phyloP scores from a whole-genome alignment of 2,797 vertebrate genomes.

The Trachops cirrhosus region DNA sequence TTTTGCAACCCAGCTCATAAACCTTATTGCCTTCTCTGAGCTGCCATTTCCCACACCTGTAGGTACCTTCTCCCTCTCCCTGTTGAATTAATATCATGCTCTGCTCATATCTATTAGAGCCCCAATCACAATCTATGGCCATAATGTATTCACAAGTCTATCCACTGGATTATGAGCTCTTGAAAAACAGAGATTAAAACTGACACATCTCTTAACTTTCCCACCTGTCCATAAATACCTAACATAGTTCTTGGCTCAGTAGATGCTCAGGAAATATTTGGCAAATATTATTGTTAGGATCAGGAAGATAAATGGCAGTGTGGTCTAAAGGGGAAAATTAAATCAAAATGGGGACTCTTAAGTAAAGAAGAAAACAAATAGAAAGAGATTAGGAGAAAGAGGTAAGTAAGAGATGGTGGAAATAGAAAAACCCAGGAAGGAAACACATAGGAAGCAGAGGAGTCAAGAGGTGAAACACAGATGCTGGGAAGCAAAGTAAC shows the following conservation, averaged over 20 bases:
- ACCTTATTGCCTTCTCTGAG: background rate
- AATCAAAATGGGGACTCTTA: background rate
- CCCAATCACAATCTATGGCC: background rate
- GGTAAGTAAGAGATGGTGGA: background rate
- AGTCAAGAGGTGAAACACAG: background rate
- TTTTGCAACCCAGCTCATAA: background rate
- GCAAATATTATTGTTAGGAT: background rate
- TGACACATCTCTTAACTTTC: slow-evolving; percentile 11
- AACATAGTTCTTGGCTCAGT: background rate
- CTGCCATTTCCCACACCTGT: background rate
- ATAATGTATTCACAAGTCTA: background rate
- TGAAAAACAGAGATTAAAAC: background rate
- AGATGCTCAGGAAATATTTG: background rate
- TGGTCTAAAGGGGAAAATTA: background rate
- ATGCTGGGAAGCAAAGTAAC: background rate
- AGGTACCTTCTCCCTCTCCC: background rate
- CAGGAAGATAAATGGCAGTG: background rate
- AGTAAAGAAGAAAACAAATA: background rate
- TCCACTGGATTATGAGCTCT: background rate
- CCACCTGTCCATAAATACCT: background rate
- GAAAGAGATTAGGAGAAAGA: background rate
- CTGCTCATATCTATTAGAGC: background rate
- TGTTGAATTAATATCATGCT: background rate
- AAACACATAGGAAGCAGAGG: background rate
- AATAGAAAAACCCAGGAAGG: background rate